These are phyloP conservation scores for Cheilosia soror DNA, from an alignment of 2,888 invertebrate species.

Conservation along the genomic window DNA sequence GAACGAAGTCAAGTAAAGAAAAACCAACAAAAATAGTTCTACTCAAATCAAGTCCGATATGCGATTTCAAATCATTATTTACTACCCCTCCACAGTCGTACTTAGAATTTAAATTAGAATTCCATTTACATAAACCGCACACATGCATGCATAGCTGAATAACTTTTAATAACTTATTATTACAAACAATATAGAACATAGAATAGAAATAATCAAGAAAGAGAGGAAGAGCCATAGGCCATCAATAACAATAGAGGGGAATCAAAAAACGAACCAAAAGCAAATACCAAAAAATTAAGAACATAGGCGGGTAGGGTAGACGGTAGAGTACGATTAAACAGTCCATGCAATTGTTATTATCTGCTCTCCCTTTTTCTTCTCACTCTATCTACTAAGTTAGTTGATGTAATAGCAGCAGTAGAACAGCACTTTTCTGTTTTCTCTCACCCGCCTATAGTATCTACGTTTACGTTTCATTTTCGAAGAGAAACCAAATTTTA, in stretches of 20 bases:
- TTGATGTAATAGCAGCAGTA: constrained; percentile 6
- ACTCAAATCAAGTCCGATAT: constrained; percentile 28
- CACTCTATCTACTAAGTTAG: constrained; percentile 26
- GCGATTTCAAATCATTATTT: constrained; percentile 26
- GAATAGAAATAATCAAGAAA: constrained; percentile 54
- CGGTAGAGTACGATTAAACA: constrained; percentile 43
- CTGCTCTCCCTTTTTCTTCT: constrained; percentile 53
- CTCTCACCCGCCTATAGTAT: constrained; percentile 53
- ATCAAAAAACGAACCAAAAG: constrained; percentile 9
- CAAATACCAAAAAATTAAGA: constrained; percentile 31
- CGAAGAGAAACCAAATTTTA: constrained; percentile 46
- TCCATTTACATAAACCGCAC: constrained; percentile 29
- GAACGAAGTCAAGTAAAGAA: neutral
- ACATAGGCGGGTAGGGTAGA: constrained; percentile 31
- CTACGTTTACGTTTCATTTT: constrained; percentile 9
- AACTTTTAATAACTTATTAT: constrained; percentile 56
- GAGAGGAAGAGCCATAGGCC: constrained; percentile 36
- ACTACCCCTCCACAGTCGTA: constrained; percentile 17
- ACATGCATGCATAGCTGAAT: constrained; percentile 43
- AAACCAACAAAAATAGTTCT: neutral
- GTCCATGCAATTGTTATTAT: constrained; percentile 49
- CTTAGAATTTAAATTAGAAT: constrained; percentile 20
- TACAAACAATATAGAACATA: no score
- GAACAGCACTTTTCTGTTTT: constrained; percentile 4
- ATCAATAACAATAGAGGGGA: constrained; percentile 31